These are phyloP conservation scores for Neotoma lepida DNA, from an alignment of 2,113 vertebrate genomes.

Conservation along the genomic window DNA sequence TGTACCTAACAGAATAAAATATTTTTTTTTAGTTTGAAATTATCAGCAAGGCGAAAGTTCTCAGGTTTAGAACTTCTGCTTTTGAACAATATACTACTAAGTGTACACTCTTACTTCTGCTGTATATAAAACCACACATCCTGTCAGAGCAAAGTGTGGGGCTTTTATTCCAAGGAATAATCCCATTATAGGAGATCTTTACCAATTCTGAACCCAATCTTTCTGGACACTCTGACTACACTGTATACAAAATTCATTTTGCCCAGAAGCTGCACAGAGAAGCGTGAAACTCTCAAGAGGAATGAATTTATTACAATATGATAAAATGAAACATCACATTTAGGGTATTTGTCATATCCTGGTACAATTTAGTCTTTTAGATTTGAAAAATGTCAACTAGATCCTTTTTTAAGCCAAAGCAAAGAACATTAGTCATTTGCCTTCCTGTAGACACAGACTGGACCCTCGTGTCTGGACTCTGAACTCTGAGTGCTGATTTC, in stretches of 20 bases:
- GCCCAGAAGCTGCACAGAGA: background rate
- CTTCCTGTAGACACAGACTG: background rate
- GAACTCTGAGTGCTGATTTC: background rate
- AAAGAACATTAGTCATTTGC: background rate
- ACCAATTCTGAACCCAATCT: slow-evolving; percentile 23
- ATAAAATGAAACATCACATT: background rate
- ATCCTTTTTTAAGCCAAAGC: background rate
- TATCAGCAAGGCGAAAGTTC: background rate
- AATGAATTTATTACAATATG: background rate
- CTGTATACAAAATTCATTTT: slow-evolving; percentile 10
- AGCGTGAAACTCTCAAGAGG: background rate
- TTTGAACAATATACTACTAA: background rate
- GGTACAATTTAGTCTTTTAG: background rate
- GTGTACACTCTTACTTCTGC: background rate
- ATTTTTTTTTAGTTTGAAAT: background rate
- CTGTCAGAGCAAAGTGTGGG: background rate
- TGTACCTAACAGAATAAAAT: background rate
- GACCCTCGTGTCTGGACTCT: background rate
- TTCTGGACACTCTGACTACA: background rate
- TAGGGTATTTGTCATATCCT: background rate
- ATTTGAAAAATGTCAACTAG: slow-evolving; percentile 5
- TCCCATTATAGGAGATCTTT: background rate
- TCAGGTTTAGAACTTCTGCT: background rate
- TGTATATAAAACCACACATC: background rate
- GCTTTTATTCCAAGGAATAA: background rate